Percentiles rank a stretch among this genome's conserved stretches.
phyloP scores from a whole-genome alignment of 2,797 vertebrate species.

The Galaxias olidus region DNA sequence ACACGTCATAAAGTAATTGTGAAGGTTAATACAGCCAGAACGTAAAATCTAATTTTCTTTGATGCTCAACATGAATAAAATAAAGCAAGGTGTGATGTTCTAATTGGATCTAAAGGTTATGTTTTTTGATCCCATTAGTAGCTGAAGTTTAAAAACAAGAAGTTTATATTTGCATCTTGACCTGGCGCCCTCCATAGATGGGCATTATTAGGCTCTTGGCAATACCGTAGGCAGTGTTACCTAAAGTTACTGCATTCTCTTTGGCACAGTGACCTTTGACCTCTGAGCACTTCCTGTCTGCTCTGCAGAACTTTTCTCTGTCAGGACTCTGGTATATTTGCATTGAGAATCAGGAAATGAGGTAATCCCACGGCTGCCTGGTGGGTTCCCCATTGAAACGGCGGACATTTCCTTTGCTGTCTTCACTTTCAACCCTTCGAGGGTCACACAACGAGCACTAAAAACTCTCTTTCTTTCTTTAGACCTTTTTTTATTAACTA shows the following conservation, averaged over 20 bases:
- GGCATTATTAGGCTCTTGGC: too few relatives aligned
- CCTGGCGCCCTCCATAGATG: not conserved
- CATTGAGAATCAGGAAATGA: slow-evolving; percentile 55
- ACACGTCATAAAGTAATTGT: too few relatives aligned
- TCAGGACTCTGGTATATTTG: slow-evolving; percentile 47
- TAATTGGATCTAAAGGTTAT: too few relatives aligned
- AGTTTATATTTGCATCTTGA: not conserved
- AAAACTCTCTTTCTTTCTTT: slow-evolving; percentile 9
- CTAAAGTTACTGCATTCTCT: slow-evolving; percentile 1
- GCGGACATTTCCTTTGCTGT: slow-evolving; percentile 54
- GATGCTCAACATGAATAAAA: too few relatives aligned
- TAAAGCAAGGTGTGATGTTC: too few relatives aligned
- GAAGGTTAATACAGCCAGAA: too few relatives aligned
- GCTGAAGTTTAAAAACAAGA: too few relatives aligned
- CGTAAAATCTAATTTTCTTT: too few relatives aligned
- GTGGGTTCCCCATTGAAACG: slow-evolving; percentile 45
- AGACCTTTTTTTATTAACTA: not conserved
- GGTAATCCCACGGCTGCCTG: slow-evolving; percentile 27
- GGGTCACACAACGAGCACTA: slow-evolving; percentile 23
- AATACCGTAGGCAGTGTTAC: not conserved
- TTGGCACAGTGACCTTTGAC: slow-evolving; percentile 19
- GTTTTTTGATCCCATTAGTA: too few relatives aligned
- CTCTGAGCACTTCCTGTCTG: slow-evolving; percentile 17
- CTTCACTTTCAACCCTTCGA: slow-evolving; percentile 23
- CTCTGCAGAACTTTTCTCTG: not conserved